phyloP scores from a whole-genome alignment of 2,888 invertebrate genomes.

The Cataglyphis altisquamis region DNA sequence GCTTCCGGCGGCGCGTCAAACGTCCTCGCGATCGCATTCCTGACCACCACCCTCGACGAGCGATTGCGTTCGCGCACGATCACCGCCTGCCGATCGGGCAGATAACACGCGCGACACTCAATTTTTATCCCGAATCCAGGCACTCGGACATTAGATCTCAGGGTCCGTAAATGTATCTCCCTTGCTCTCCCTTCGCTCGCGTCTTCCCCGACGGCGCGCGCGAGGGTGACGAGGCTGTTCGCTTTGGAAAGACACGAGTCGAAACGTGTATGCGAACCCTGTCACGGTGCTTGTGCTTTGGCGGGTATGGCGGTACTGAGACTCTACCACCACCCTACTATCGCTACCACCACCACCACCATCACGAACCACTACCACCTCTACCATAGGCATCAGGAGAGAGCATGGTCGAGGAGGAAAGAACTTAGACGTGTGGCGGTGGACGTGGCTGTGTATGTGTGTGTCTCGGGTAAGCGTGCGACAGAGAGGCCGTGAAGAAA shows the following conservation, averaged over 20 bases:
- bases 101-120: conserved; percentile 39
- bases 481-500: conserved; percentile 76
- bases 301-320: conserved; percentile 86
- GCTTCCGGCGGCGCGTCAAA: conserved; percentile 19
- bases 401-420: conserved; percentile 50
- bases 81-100: conserved; percentile 8
- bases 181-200: neutral
- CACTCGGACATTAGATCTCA: conserved; percentile 2
- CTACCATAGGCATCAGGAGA: conserved; percentile 44
- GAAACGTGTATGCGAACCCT: conserved; percentile 68
- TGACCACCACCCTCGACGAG: neutral
- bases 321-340: conserved; percentile 68
- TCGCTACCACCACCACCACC: conserved; percentile 55
- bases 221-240: conserved; percentile 7
- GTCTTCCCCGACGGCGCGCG: neutral
- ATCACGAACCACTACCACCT: conserved; percentile 56
- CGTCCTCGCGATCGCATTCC: conserved; percentile 36
- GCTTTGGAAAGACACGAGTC: conserved; percentile 61
- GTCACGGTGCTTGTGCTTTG: conserved; percentile 84
- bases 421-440: conserved; percentile 67
- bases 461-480: conserved; percentile 75
- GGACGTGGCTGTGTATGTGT: conserved; percentile 57
- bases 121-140: neutral
- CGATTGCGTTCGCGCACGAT: neutral
- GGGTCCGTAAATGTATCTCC: neutral